Conservation (phyloP, 2,888 invertebrate species). For the Galeruca laticollis region DNA sequence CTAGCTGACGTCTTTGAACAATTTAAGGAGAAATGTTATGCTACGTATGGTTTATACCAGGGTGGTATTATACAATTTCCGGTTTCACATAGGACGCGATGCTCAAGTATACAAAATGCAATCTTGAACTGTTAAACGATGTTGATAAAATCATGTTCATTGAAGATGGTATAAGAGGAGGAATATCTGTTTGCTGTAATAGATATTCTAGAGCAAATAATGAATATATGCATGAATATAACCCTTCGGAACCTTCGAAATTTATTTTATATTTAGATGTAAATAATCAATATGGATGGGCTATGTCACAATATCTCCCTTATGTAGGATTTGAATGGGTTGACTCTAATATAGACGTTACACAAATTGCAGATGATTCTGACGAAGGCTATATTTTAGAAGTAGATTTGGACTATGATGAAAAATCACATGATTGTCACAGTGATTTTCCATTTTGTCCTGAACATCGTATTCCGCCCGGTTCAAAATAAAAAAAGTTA, state of each 20-base stretch:
- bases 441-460: too few relatives aligned
- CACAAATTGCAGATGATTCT: background rate
- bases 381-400: background rate
- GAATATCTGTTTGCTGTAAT: background rate
- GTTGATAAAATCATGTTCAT: constrained; percentile 30
- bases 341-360: background rate
- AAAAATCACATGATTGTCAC: background rate
- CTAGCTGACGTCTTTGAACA: constrained; percentile 56
- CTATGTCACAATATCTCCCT: background rate
- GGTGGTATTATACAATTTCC: constrained; percentile 26
- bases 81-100: constrained; percentile 25
- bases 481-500: background rate
- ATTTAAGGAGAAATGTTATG: constrained; percentile 48
- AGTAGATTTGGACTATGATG: background rate
- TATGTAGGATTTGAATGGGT: too few relatives aligned
- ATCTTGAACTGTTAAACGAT: too few relatives aligned
- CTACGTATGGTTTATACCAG: too few relatives aligned
- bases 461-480: too few relatives aligned
- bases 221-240: background rate
- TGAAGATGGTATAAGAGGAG: constrained; percentile 49
- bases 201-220: background rate
- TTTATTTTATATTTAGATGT: constrained; percentile 9
- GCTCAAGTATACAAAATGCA: constrained; percentile 51
- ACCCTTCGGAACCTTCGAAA: background rate
- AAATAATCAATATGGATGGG: constrained; percentile 5